Evolutionary conservation across 2,797 vertebrate species (phyloP), one percentile per base, ranked within the genome.

Genomic region (Phalanger gymnotis): DNA sequence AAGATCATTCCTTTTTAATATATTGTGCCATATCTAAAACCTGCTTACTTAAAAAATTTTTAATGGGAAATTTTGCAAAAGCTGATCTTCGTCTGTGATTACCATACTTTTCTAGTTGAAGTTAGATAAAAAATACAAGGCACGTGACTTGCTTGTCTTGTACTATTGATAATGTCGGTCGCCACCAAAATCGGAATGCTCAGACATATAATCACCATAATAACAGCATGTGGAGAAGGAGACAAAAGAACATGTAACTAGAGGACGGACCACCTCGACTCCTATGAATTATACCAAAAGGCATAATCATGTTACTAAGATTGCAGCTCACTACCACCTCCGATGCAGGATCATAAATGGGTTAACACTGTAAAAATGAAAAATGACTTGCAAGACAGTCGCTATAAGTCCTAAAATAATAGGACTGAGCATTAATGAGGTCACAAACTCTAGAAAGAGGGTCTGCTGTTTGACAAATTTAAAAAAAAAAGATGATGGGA

Each of bases 111-210:
- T 90, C 31, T 94, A 53, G 90, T 91, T 28, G 61, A 94, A 90
- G 73, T 87, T 40, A 47, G 10, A 92, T 95, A 90, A 90, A 96
- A 90, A 95, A 92, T 87, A 61, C 10, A 90, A 87, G 93, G 9
- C 73, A 16, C 28, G n/a, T 27, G 54, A 94, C 66, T 94, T 54
- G 47, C 89, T 73, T 94, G 0, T 66, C 27, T 91, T 94, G 52
- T 54, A 7, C 30, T 96, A 93, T 54, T 58, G 40, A 73, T 95
- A 57, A 73, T 61, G 81, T n/a, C 66, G 6, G 0, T 25, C 47
- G 27, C 34, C 16, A 22, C n/a, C 93, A 90, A 92, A 92, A 94
- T 96, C 91, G 54, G 47, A 66, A 53, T n/a, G 53, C 52, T 3
- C 89, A 92, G 94, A 57, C 52, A 0, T n/a, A 13, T 51, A 55